Evolutionary conservation across 2,113 vertebrate species (phyloP), one percentile per base, ranked within the genome.

Genomic region (Petroica traversi): DNA sequence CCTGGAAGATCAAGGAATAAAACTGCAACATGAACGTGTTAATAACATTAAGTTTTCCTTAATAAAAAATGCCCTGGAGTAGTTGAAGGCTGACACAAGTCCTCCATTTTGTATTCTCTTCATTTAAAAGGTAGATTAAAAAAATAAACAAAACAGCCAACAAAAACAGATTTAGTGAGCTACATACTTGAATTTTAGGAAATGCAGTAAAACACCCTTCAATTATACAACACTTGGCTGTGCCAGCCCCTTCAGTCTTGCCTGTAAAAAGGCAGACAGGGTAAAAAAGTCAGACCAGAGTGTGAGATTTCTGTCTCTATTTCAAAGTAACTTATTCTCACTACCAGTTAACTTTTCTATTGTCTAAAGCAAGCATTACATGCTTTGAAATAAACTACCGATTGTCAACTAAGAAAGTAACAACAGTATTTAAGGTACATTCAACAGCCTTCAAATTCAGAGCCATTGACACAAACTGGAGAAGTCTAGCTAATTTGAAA

Each of bases 1-100:
- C 38, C 45, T 57, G 34, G 71, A 87, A 94, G 78, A 96, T 95
- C 87, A 96, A 95, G 88, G 78, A 88, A 91, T 58, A 76, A 79
- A 91, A 82, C 26, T 57, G 45, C 82, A 93, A 85, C 45, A 69
- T 25, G 69, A 87, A 87, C 2, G 6, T 2, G 0, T 81, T 95
- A 92, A 75, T 91, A 92, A 91, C 61, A 43, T 5, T 9, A 58
- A 69, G 41, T 55, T 95, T 79, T 75, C 82, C 58, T 79, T 89
- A 87, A 89, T 61, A 91, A 88, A 74, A 95, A 95, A 92, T 76
- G 74, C 78, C 92, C 59, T 48, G 51, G 33, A 91, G 85, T 75
- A 75, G 12, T 59, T 61, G 59, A 83, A 85, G 38, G 54, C 81
- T 85, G 62, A 95, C 80, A 76, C 2, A 0, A 88, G 45, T 62